Evolutionary conservation across 2,797 vertebrate genomes (phyloP).

Genomic region (Podarcis lilfordi): DNA sequence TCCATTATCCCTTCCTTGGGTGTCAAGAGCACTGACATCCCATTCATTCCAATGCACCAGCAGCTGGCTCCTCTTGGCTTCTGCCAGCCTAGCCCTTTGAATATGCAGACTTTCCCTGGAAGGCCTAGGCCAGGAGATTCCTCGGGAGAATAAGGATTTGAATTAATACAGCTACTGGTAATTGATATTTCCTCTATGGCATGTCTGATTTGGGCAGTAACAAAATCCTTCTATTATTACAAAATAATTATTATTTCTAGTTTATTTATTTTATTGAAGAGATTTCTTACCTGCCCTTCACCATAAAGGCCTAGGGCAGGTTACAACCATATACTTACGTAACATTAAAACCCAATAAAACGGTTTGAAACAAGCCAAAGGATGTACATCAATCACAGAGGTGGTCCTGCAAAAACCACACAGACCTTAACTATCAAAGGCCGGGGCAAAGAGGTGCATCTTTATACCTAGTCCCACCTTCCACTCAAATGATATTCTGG

Average conservation of each 20-base stretch:
- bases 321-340: too few species aligned
- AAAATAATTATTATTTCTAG: neutral
- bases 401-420: too few species aligned
- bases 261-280: neutral
- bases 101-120: neutral
- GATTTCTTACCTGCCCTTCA: neutral
- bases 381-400: too few species aligned
- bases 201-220: neutral
- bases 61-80: neutral
- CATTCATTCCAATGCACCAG: too few species aligned
- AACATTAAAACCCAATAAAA: too few species aligned
- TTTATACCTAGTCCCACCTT: neutral
- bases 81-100: neutral
- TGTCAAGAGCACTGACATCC: neutral
- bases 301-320: too few species aligned
- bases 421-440: too few species aligned
- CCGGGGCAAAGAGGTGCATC: too few species aligned
- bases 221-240: neutral
- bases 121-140: neutral
- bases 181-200: neutral
- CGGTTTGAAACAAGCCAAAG: too few species aligned
- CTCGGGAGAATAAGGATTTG: neutral
- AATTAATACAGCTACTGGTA: neutral
- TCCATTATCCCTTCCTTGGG: neutral
- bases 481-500: neutral